Evolutionary conservation across 2,797 vertebrate species (phyloP), one percentile per base, ranked within the genome.

Genomic region (Fratercula arctica): DNA sequence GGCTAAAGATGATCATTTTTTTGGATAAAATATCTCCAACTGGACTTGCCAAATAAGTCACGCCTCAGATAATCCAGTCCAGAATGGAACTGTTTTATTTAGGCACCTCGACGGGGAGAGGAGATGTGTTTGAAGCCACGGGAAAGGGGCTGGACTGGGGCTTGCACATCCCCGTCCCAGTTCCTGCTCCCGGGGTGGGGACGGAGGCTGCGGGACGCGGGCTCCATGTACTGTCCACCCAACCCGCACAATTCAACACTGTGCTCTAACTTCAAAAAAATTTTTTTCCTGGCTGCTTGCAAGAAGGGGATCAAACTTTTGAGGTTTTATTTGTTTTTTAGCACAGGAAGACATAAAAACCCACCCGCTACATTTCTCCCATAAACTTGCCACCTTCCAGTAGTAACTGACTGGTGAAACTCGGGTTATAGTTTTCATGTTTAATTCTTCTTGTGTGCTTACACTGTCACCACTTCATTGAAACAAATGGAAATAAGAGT

Each of bases 81-180:
- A 67, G 82, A 31, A 9, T 3, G 5, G 35, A 29, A 8, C 1
- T 10, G 14, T 75, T 29, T 64, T 19, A 2, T 25, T n/a, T 21
- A 20, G n/a, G n/a, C 7, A 20, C 26, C 48, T 12, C 0, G 2
- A 8, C 7, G 37, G 43, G 35, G 28, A 23, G 20, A 61, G 37
- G 43, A 51, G 61, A 31, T 18, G 41, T 37, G 43, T n/a, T 23
- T 64, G 68, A n/a, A 37, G 57, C 31, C 23, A 25, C 37, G 20
- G 64, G 19, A 7, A 48, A 21, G 25, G 37, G 0, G 15, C 3
- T 13, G 46, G 14, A 8, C 4, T 1, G 1, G 61, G 43, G 25
- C n/a, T 56, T 12, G 1, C 2, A 0, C 2, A 19, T 31, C 16
- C 39, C 35, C 11, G 4, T 48, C 46, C 4, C 15, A 0, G 3